Evolutionary conservation across 2,113 vertebrate species (phyloP).

Genomic region (Isichthys henryi): DNA sequence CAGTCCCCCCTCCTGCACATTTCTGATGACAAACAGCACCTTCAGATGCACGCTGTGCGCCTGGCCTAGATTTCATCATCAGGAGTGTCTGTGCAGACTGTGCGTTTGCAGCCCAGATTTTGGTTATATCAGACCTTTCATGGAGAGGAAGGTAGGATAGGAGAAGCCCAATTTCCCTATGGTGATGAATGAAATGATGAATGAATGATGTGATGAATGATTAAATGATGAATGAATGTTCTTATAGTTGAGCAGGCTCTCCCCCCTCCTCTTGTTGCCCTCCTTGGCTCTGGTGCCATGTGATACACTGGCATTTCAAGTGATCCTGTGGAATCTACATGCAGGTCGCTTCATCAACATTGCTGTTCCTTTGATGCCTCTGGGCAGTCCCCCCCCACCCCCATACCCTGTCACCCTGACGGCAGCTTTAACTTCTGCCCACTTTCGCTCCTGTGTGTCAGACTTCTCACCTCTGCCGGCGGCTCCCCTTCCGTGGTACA

Average conservation of each 20-base stretch:
- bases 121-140: not conserved
- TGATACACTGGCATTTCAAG: constrained; percentile 35
- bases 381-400: not conserved
- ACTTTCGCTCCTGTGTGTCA: not conserved
- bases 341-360: not conserved
- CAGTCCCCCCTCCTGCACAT: not conserved
- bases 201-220: too few relatives aligned
- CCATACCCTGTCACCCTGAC: not conserved
- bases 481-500: not conserved
- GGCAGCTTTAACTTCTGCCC: not conserved
- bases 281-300: not conserved
- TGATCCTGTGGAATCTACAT: constrained; percentile 37
- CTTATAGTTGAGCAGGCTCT: not conserved
- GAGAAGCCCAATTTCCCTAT: not conserved
- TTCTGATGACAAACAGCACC: not conserved
- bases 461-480: not conserved
- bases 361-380: not conserved
- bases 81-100: not conserved
- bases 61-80: not conserved
- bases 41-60: not conserved
- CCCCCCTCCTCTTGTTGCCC: not conserved
- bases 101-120: not conserved
- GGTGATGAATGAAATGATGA: too few relatives aligned
- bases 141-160: not conserved
- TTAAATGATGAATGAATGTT: too few relatives aligned